Conservation (phyloP, 2,113 vertebrate genomes). For the Pycnonotus jocosus region DNA sequence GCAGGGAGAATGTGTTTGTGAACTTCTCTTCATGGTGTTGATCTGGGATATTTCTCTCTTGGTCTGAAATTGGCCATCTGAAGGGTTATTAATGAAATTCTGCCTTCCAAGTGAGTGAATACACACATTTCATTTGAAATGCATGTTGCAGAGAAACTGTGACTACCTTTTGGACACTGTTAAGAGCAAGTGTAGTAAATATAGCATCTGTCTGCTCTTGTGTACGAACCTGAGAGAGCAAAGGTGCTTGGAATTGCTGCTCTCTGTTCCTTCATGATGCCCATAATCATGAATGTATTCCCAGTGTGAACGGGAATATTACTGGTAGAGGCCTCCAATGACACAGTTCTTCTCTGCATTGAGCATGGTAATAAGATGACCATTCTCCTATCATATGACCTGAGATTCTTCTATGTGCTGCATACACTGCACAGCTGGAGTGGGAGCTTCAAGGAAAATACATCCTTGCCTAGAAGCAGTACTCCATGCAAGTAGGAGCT, state of each 20-base stretch:
- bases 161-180: background rate
- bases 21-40: background rate
- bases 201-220: background rate
- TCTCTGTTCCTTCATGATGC: background rate
- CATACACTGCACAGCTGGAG: background rate
- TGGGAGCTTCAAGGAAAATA: background rate
- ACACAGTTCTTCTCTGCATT: background rate
- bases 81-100: background rate
- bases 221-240: fast-evolving
- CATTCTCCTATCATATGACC: background rate
- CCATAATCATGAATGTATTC: fast-evolving
- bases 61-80: background rate
- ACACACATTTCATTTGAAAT: background rate
- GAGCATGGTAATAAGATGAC: background rate
- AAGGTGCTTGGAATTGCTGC: background rate
- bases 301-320: background rate
- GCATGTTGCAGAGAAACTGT: background rate
- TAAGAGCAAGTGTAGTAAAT: background rate
- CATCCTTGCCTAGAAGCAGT: background rate
- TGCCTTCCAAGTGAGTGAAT: background rate
- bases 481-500: background rate
- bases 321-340: background rate
- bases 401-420: background rate
- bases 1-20: background rate
- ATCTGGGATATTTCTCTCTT: background rate